Conservation (phyloP, 1,140 invertebrate genomes). For the Diorhabda sublineata region DNA sequence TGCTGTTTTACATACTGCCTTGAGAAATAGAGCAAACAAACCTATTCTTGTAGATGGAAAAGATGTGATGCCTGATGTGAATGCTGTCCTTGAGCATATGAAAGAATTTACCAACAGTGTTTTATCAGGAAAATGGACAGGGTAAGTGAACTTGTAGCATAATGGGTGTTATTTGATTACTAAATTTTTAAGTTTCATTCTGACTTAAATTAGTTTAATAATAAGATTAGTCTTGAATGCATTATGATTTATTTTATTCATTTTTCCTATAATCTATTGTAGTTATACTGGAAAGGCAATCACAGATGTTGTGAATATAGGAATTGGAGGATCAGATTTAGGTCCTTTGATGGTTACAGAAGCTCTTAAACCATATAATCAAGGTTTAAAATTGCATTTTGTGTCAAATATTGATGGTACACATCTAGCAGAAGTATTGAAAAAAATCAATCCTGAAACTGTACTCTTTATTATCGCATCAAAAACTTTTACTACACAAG, state of each 20-base stretch:
- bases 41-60: constrained; percentile 82
- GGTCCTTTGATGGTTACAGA: constrained; percentile 99
- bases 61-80: constrained; percentile 93
- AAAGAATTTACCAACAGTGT: constrained; percentile 84
- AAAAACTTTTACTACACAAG: constrained; percentile 99
- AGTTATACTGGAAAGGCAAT: constrained; percentile 92
- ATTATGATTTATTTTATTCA: too few species aligned
- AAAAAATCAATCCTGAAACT: constrained; percentile 88
- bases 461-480: constrained; percentile 98
- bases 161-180: background rate
- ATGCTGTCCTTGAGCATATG: constrained; percentile 90
- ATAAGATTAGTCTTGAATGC: too few species aligned
- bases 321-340: constrained; percentile 98
- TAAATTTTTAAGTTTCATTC: background rate
- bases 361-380: constrained; percentile 86
- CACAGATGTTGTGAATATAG: constrained; percentile 98
- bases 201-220: background rate
- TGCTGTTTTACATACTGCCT: constrained; percentile 91
- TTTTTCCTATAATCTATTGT: constrained; percentile 11
- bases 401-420: constrained; percentile 99
- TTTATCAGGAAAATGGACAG: constrained; percentile 60
- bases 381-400: constrained; percentile 91
- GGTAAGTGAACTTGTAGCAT: constrained; percentile 38
- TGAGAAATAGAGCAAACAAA: constrained; percentile 79
- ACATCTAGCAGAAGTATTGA: constrained; percentile 91